Conservation (phyloP, 2,888 invertebrate genomes). For the Drosophila niveifrons region DNA sequence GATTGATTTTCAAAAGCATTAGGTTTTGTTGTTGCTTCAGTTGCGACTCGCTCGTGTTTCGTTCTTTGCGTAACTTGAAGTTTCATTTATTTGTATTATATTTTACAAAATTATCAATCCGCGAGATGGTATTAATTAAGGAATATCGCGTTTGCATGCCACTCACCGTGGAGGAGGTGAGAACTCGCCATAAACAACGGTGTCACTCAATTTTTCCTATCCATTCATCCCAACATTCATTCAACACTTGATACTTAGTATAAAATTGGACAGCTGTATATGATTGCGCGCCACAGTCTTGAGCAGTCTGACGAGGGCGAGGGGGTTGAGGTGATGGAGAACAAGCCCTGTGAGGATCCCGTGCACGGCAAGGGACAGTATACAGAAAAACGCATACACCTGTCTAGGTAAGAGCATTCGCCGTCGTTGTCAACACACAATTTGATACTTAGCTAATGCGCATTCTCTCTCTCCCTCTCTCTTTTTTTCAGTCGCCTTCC, state of each 20-base stretch:
- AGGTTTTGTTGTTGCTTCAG: slow-evolving; percentile 48
- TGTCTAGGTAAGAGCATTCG: slow-evolving; percentile 89
- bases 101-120: slow-evolving; percentile 12
- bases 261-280: slow-evolving; percentile 95
- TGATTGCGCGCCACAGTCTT: slow-evolving; percentile 97
- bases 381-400: slow-evolving; percentile 95
- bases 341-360: slow-evolving; percentile 92
- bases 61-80: slow-evolving; percentile 67
- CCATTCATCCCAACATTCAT: background rate
- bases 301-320: slow-evolving; percentile 96
- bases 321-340: slow-evolving; percentile 96
- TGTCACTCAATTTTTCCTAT: background rate
- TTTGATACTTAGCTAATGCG: slow-evolving; percentile 8
- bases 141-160: slow-evolving; percentile 98
- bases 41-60: slow-evolving; percentile 40
- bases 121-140: slow-evolving; percentile 92
- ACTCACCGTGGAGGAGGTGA: slow-evolving; percentile 95
- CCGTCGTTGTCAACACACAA: slow-evolving; percentile 11
- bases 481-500: slow-evolving; percentile 89
- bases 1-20: slow-evolving; percentile 27
- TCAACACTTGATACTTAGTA: slow-evolving; percentile 87
- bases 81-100: slow-evolving; percentile 34
- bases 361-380: slow-evolving; percentile 93
- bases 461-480: background rate
- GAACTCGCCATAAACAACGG: slow-evolving; percentile 11